These are phyloP conservation scores for Drosophila navojoa DNA, from an alignment of 1,140 invertebrate genomes.

Conservation along the genomic window DNA sequence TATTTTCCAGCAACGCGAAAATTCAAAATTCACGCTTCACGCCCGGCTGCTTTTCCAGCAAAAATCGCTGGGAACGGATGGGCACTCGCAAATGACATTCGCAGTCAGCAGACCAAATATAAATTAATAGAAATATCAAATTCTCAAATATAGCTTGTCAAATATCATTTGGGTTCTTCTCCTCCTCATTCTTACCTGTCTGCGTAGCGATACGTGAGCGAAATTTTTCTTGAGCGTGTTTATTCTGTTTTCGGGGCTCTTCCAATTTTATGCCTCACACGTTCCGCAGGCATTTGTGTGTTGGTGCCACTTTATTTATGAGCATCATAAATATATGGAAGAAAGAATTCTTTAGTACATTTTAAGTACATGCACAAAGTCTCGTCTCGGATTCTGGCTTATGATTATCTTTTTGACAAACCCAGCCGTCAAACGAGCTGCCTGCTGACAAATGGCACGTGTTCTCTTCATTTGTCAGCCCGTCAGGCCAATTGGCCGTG, in stretches of 20 bases:
- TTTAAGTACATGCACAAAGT: conserved; percentile 39
- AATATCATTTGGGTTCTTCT: conserved; percentile 26
- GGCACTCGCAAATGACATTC: conserved; percentile 36
- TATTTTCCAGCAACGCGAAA: conserved; percentile 29
- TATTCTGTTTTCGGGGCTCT: conserved; percentile 21
- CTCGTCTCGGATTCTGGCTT: conserved; percentile 21
- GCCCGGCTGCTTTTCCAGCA: conserved; percentile 52
- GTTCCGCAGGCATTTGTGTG: conserved; percentile 47
- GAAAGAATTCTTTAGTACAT: conserved; percentile 48
- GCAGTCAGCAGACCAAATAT: conserved; percentile 36
- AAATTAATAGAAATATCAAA: conserved; percentile 56
- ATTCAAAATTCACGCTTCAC: conserved; percentile 50
- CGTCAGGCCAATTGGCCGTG: conserved; percentile 12
- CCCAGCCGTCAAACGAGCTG: conserved; percentile 27
- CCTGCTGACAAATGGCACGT: conserved; percentile 61
- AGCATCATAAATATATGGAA: conserved; percentile 72
- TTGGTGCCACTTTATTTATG: conserved; percentile 69
- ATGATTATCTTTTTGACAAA: conserved; percentile 65
- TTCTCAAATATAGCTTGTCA: conserved; percentile 38
- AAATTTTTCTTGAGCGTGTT: conserved; percentile 38
- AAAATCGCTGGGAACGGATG: conserved; percentile 45
- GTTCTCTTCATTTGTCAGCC: conserved; percentile 45
- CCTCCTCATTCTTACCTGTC: conserved; percentile 30
- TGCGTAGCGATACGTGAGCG: conserved; percentile 34
- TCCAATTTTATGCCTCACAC: conserved; percentile 70